These are phyloP conservation scores for Operophtera brumata DNA, from an alignment of 2,888 invertebrate species.

Conservation along the genomic window DNA sequence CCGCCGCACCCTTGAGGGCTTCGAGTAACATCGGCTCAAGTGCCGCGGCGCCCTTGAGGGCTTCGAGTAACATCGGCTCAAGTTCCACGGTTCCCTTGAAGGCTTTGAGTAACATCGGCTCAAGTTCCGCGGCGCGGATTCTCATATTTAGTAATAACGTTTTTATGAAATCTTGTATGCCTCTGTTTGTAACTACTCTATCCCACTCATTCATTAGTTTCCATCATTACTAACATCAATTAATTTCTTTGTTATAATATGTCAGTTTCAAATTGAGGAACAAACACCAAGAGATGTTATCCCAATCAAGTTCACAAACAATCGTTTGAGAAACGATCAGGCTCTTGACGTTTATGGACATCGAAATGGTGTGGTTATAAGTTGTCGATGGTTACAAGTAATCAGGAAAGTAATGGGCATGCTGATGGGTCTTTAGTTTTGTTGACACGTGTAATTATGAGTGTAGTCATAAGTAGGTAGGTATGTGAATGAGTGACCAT, in stretches of 20 bases:
- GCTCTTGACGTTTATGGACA: conserved; percentile 64
- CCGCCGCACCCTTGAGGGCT: too few relatives aligned
- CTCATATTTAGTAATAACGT: too few relatives aligned
- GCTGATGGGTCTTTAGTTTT: conserved; percentile 37
- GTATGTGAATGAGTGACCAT: background rate
- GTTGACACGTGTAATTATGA: conserved; percentile 27
- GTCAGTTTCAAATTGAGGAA: conserved; percentile 78
- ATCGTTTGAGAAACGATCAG: conserved; percentile 66
- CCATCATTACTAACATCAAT: conserved; percentile 75
- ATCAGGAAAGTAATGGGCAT: conserved; percentile 58
- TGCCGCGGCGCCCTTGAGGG: too few relatives aligned
- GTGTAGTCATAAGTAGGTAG: background rate
- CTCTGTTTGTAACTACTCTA: conserved; percentile 46
- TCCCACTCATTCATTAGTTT: conserved; percentile 62
- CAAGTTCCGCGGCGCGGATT: too few relatives aligned
- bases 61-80: too few relatives aligned
- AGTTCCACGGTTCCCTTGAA: too few relatives aligned
- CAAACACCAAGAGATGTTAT: conserved; percentile 59
- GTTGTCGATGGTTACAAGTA: conserved; percentile 32
- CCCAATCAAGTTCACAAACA: conserved; percentile 48
- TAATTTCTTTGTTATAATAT: conserved; percentile 77
- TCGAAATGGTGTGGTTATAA: conserved; percentile 55
- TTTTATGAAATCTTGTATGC: too few relatives aligned
- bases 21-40: too few relatives aligned
- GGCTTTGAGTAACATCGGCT: too few relatives aligned